A percentile compares a stretch with the other conserved stretches of the same genome.
Evolutionary conservation across 2,797 vertebrate species (phyloP).

Genomic region (Molossus molossus): DNA sequence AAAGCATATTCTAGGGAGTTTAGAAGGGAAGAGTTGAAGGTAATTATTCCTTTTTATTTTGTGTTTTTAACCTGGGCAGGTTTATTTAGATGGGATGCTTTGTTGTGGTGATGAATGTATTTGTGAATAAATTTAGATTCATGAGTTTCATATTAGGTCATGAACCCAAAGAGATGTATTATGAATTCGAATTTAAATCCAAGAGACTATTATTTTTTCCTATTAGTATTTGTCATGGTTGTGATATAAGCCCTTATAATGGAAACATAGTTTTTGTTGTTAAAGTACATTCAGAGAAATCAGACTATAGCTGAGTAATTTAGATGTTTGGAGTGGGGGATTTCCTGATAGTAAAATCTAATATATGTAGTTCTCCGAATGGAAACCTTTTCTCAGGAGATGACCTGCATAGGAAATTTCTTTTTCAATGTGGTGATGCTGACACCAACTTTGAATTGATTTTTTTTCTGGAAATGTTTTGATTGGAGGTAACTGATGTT

Average conservation of each 20-base stretch:
- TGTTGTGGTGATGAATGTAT: background rate
- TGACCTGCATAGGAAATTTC: constrained; percentile 70
- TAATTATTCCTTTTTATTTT: background rate
- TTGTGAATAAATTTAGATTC: constrained; percentile 46
- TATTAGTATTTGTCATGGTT: constrained; percentile 49
- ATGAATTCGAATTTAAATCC: constrained; percentile 59
- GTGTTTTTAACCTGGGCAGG: background rate
- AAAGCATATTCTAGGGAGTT: background rate
- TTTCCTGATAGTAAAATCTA: constrained; percentile 80
- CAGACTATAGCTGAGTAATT: constrained; percentile 82
- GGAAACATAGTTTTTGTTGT: constrained; percentile 67
- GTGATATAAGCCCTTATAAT: constrained; percentile 65
- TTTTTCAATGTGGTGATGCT: constrained; percentile 55
- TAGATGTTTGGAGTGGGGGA: constrained; percentile 75
- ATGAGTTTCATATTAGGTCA: constrained; percentile 39
- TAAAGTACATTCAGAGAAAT: constrained; percentile 77
- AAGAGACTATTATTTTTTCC: constrained; percentile 46
- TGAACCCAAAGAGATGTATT: constrained; percentile 30
- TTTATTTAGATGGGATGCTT: background rate
- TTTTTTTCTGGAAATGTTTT: background rate
- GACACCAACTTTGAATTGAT: constrained; percentile 67
- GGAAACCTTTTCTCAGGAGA: constrained; percentile 38
- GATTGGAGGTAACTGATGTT: constrained; percentile 41
- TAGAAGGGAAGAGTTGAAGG: background rate
- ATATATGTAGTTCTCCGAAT: constrained; percentile 58